Evolutionary conservation across 2,113 vertebrate species (phyloP), one percentile per base, ranked within the genome.

Genomic region (Heteronetta atricapilla): DNA sequence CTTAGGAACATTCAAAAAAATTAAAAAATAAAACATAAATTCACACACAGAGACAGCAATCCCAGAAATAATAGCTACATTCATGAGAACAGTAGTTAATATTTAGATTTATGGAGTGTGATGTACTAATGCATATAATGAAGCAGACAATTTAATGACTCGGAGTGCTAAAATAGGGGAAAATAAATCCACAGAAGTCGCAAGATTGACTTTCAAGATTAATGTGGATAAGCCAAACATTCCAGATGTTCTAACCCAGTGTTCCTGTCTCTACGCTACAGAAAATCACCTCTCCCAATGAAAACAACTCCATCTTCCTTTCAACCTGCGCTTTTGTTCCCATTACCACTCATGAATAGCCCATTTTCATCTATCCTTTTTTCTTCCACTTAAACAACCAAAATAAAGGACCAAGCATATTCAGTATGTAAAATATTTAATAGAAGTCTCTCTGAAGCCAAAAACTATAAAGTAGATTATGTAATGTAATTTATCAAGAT

Each of bases 131-230:
- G 60, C 19, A 25, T 56, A 93, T 91, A 96, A 96, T 40, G 91
- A 96, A 95, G 90, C 68, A 91, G 90, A 91, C 91, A 86, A 94
- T 81, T 91, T 96, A 96, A 94, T 91, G 94, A 93, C 56, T 94
- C 82, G 56, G 88, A 86, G 83, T 90, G 86, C 86, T 90, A 96
- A 96, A 96, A 90, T 58, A 18, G 44, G 72, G 75, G 73, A 8
- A 8, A 84, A 90, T 86, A 95, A 95, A 93, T 88, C 90, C 83
- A 73, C 52, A 80, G 82, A 95, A 93, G 69, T 94, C 88, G 80
- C 69, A 90, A 66, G 80, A 92, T 38, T 75, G 82, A 91, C 50
- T 94, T 92, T 50, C 82, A 94, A 59, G 88, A 96, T 95, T 88
- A 82, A 97, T 84, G 82, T 34, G 62, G 77, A 89, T 73, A 90